Percentiles rank a stretch among this genome's conserved stretches.
phyloP scores from a whole-genome alignment of 2,888 invertebrate genomes.

The Chironomus tentans region DNA sequence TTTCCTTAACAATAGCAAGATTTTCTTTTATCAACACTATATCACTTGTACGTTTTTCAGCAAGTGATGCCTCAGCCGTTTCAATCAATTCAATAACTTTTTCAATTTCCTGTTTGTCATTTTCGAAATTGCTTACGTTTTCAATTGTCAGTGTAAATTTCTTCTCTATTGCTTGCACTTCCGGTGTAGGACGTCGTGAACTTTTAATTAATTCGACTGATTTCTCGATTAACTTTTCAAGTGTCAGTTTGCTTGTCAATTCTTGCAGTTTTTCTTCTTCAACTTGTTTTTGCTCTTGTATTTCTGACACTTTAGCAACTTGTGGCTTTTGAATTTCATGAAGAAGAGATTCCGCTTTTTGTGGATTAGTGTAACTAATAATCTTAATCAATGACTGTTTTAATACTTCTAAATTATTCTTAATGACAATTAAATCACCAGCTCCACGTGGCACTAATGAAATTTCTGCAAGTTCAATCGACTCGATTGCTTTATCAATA shows the following conservation, averaged over 20 bases:
- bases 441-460: conserved; percentile 20
- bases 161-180: background rate
- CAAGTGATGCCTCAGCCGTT: conserved; percentile 20
- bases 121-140: background rate
- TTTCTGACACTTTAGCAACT: background rate
- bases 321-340: background rate
- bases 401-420: conserved; percentile 7
- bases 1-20: background rate
- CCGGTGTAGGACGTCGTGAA: background rate
- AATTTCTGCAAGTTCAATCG: conserved; percentile 23
- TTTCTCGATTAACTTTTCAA: conserved; percentile 3
- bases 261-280: background rate
- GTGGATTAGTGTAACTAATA: background rate
- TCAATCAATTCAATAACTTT: conserved; percentile 19
- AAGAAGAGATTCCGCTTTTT: background rate
- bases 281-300: background rate
- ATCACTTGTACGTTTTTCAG: conserved; percentile 29
- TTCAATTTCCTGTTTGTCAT: conserved; percentile 9
- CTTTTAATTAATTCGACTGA: background rate
- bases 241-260: background rate
- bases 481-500: conserved; percentile 23
- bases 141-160: background rate
- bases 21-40: background rate
- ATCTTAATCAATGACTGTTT: conserved; percentile 15
- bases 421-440: conserved; percentile 14